Evolutionary conservation across 2,113 vertebrate species (phyloP), one percentile per base, ranked within the genome.

Genomic region (Dryoscopus gambensis): DNA sequence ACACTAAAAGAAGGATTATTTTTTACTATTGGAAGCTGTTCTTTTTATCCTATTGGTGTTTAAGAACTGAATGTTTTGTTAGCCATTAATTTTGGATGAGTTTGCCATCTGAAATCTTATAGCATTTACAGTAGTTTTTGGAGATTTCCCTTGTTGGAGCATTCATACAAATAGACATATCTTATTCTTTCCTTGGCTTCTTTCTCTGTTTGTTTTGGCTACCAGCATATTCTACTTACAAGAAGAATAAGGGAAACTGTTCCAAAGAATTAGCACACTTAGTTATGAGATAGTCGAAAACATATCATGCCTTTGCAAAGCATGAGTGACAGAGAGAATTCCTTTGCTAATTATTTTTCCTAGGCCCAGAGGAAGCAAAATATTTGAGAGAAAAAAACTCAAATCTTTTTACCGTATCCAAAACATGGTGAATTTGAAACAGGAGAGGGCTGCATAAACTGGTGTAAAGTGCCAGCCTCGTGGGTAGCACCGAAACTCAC

Each of bases 191-290:
- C 47, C 28, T 88, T 96, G 95, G 92, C 92, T 94, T 86, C 82
- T 84, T 80, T 70, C 59, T 90, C 15, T 93, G 82, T 95, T 96
- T 96, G 64, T 93, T 96, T 96, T 97, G 95, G 96, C 91, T 91
- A 93, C 71, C 39, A 84, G 60, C 18, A 35, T 33, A 33, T 76
- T 90, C 68, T 57, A 59, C 92, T 94, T 86, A 37, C 59, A 96
- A 94, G 67, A 89, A 95, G 65, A 96, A 91, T 87, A 80, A 40
- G 20, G 71, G 60, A 88, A 93, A 76, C 3, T 11, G 77, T 94
- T 95, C 87, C 59, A 95, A 90, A 95, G 95, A 94, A 88, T 77
- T 86, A 96, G 44, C 50, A 67, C 39, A 23, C 33, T 91, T 65
- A 80, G 59, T 57, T 68, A 90, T 70, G 87, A 85, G 24, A 83